Conservation (phyloP, 2,797 vertebrate species). For the Dermochelys coriacea region DNA sequence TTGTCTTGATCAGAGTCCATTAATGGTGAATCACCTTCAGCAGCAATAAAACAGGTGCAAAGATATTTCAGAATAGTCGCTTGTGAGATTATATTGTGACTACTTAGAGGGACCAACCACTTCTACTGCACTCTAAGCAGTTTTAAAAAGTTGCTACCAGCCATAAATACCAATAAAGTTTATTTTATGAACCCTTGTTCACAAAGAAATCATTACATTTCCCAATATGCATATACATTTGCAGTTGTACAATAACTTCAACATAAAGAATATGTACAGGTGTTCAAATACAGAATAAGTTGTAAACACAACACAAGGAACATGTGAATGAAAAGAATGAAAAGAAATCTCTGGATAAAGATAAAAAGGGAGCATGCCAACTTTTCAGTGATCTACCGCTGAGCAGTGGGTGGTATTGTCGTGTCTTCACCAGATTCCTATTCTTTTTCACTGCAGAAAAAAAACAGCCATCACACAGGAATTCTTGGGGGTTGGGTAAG, state of each 20-base stretch:
- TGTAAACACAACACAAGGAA: background rate
- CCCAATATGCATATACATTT: background rate
- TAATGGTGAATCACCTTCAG: background rate
- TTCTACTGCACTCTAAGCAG: background rate
- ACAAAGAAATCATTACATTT: background rate
- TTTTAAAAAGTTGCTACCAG: background rate
- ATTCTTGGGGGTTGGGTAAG: background rate
- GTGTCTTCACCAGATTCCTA: background rate
- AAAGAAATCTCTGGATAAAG: background rate
- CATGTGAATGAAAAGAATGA: too few species aligned
- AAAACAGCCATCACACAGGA: background rate
- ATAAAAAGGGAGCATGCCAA: background rate
- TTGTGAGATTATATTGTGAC: background rate
- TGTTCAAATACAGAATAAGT: background rate
- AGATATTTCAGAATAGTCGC: conserved; percentile 20
- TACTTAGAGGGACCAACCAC: background rate
- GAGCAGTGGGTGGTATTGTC: background rate
- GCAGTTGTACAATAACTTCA: background rate
- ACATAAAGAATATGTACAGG: background rate
- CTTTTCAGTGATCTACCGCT: background rate
- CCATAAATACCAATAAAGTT: background rate
- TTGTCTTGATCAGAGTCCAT: background rate
- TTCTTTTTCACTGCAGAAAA: background rate
- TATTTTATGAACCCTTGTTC: background rate
- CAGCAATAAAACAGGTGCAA: conserved; percentile 35